These are phyloP conservation scores for Caretta caretta DNA, from an alignment of 2,113 vertebrate genomes.

Conservation along the genomic window DNA sequence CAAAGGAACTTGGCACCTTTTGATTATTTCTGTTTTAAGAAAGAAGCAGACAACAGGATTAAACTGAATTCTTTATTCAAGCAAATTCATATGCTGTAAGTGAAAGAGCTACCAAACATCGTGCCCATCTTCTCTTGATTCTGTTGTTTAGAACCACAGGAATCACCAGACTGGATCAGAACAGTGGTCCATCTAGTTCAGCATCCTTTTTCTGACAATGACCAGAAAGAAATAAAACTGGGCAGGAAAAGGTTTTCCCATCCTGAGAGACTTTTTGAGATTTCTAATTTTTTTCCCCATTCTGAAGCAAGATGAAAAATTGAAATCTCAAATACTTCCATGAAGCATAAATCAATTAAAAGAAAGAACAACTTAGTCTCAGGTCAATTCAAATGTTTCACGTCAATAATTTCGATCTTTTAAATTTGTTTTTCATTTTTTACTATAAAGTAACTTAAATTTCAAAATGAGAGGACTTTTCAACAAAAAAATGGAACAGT, in stretches of 20 bases:
- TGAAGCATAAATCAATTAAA: neutral
- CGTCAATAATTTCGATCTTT: neutral
- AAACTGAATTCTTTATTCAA: slow-evolving; percentile 16
- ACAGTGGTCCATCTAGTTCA: slow-evolving; percentile 2
- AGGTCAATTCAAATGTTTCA: neutral
- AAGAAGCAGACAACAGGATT: neutral
- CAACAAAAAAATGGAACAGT: neutral
- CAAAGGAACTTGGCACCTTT: neutral
- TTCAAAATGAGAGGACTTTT: neutral
- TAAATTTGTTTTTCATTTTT: neutral
- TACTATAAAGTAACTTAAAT: neutral
- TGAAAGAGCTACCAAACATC: neutral
- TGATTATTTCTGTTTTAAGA: neutral
- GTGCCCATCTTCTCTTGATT: neutral
- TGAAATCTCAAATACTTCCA: neutral
- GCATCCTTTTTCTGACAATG: neutral
- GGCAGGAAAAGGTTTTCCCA: neutral
- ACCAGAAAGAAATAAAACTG: neutral
- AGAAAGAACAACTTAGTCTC: neutral
- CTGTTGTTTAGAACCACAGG: neutral
- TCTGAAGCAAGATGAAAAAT: neutral
- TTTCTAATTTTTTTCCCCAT: neutral
- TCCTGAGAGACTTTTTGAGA: neutral
- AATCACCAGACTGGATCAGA: slow-evolving; percentile 23
- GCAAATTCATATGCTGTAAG: neutral